Base-by-base conservation (phyloP, 2,888 invertebrate species). In the Lomographa bimaculata region DNA sequence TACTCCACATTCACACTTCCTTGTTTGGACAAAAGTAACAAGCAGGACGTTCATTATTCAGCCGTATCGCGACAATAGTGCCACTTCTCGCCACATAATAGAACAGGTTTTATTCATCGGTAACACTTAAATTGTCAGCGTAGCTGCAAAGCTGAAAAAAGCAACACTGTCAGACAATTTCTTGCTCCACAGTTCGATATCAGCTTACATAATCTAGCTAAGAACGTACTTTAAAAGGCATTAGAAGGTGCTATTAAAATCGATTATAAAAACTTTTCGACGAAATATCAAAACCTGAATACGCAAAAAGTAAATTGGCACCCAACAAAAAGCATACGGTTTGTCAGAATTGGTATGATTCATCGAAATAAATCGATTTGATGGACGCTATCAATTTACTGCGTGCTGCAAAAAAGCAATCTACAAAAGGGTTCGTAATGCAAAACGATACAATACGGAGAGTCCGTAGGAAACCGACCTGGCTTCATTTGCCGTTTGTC, bases 1-100 rank as follows among this genome's bases (percentile, higher is more conserved):
- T 74, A 74, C 66, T 76, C 67, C 53, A 68, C 71, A 74, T 74
- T 71, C 65, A 70, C 69, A 79, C 77, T 77, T 79, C 80, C 80
- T 75, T 67, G 60, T 78, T 74, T 68, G 64, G 62, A 61, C 65
- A 64, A 66, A 62, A 65, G 62, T 64, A 66, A 62, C 58, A 60
- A 57, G 59, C 69, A 70, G 66, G 70, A 73, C 65, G 69, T 68
- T 64, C 65, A 65, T 75, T 75, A 78, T 72, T 75, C 66, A 67
- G 57, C 55, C 51, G 55, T 68, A 69, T 70, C 68, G 70, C 55
- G 64, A 77, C 73, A 71, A 76, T 66, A 62, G 62, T 57, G 59
- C 59, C 59, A 63, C 54, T 52, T 49, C 29, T 29, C 36, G 41
- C 30, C 33, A 34, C 54, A 52, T 51, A 69, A 65, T 64, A 60